Evolutionary conservation across 2,113 vertebrate genomes (phyloP).

Genomic region (Oostethus manadensis): DNA sequence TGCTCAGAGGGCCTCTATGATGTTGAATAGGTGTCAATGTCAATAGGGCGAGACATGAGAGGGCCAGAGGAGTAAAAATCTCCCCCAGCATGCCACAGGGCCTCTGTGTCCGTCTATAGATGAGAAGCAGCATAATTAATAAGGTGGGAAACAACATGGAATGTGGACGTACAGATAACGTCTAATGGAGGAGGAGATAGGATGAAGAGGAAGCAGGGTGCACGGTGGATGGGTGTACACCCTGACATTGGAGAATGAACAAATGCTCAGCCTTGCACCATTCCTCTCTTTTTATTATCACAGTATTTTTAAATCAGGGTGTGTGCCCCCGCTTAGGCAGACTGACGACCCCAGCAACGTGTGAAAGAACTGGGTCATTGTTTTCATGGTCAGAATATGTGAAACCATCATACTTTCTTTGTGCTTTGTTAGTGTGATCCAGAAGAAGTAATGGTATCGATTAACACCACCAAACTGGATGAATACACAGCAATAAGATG

Average conservation of each 20-base stretch:
- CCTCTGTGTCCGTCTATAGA: conserved; percentile 54
- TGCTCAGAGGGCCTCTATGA: conserved; percentile 55
- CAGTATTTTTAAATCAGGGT: too few relatives aligned
- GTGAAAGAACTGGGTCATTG: not conserved
- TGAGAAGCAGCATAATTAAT: conserved; percentile 74
- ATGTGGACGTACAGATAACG: conserved; percentile 66
- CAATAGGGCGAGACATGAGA: conserved; percentile 8
- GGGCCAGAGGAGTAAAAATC: not conserved
- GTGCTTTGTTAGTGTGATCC: conserved; percentile 51
- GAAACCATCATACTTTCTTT: conserved; percentile 8
- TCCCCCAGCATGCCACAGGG: not conserved
- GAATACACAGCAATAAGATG: conserved; percentile 80
- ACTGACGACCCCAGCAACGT: not conserved
- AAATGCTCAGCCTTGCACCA: too few relatives aligned
- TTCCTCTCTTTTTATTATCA: too few relatives aligned
- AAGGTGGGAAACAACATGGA: conserved; percentile 64
- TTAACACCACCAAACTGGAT: conserved; percentile 52
- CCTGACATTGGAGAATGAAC: not conserved
- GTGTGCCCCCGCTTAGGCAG: too few relatives aligned
- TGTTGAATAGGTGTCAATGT: conserved; percentile 56
- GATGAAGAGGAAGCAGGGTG: conserved; percentile 3
- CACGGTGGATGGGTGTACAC: not conserved
- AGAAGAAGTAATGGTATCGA: conserved; percentile 58
- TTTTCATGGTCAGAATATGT: not conserved
- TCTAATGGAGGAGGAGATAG: conserved; percentile 64